Evolutionary conservation across 2,888 invertebrate species (phyloP).

Genomic region (Drosophila bunnanda): DNA sequence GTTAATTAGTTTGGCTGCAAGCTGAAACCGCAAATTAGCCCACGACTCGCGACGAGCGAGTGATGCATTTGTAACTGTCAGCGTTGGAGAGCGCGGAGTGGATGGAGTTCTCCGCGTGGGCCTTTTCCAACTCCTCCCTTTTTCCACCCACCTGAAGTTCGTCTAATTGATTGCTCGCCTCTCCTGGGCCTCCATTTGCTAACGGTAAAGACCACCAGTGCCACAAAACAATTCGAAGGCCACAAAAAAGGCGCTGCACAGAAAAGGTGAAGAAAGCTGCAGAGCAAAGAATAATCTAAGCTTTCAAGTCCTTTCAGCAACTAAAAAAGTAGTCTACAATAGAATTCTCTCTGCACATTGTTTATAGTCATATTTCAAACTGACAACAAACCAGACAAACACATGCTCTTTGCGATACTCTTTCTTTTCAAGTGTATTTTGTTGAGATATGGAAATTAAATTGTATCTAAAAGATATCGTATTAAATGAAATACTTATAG

Average conservation of each 20-base stretch:
- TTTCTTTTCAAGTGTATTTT: background rate
- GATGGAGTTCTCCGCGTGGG: constrained; percentile 35
- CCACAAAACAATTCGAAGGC: constrained; percentile 10
- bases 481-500: too few relatives aligned
- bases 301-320: constrained; percentile 47
- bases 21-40: constrained; percentile 60
- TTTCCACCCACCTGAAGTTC: constrained; percentile 36
- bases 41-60: constrained; percentile 34
- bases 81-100: constrained; percentile 1
- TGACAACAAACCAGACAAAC: constrained; percentile 53
- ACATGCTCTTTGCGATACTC: constrained; percentile 6
- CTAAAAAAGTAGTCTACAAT: constrained; percentile 12
- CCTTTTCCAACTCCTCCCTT: constrained; percentile 14
- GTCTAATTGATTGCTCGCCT: constrained; percentile 71
- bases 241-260: constrained; percentile 11
- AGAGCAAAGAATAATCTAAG: constrained; percentile 20
- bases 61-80: constrained; percentile 64
- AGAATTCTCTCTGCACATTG: constrained; percentile 47
- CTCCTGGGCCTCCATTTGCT: constrained; percentile 31
- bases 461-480: background rate
- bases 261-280: background rate
- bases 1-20: constrained; percentile 61
- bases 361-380: constrained; percentile 71
- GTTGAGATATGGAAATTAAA: background rate
- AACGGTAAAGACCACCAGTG: constrained; percentile 54